Base-by-base conservation (phyloP, 2,888 invertebrate species). In the Melipona beecheii region DNA sequence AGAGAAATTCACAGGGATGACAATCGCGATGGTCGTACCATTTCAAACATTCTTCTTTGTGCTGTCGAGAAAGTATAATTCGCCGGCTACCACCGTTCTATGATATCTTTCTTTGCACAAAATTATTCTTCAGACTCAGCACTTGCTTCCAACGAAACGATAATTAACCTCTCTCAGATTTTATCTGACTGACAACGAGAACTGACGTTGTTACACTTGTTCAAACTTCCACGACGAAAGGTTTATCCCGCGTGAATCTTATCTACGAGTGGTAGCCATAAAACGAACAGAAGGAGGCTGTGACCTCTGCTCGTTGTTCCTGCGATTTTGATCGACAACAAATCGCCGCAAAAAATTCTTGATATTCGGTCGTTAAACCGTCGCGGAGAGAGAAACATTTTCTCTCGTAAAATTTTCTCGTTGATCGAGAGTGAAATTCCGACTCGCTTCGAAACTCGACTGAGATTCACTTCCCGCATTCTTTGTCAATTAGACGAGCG, bases 31-130 rank as follows among this genome's bases (percentile, higher is more conserved):
- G 2, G 15, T 15, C 15, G 5, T n/a, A n/a, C 15, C 15, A 15
- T 58, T 58, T n/a, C 5, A 24, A 4, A 58, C 24, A 0, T 24
- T 24, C 1, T 90, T 88, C 86, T 84, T 90, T 84, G 24, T 9
- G 54, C 68, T 60, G 66, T 31, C 76, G 87, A 89, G 90, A 91
- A 91, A 91, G 91, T 89, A 83, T 87, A 85, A 81, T 87, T 3
- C 17, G 84, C 81, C 66, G 43, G 77, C 75, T 31, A 31, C 31
- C 87, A 74, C 6, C 65, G 36, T 58, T 66, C 62, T 36, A 68
- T 56, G 74, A 43, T 43, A 43, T 2, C 83, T 84, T 90, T 83
- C 89, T 82, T 24, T 4, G 83, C 31, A 65, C 65, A 54, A 83
- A 72, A 82, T 77, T 84, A 62, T 84, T 19, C 6, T 17, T 9